Conservation (phyloP, 2,113 vertebrate genomes). For the Paedocypris sp. region DNA sequence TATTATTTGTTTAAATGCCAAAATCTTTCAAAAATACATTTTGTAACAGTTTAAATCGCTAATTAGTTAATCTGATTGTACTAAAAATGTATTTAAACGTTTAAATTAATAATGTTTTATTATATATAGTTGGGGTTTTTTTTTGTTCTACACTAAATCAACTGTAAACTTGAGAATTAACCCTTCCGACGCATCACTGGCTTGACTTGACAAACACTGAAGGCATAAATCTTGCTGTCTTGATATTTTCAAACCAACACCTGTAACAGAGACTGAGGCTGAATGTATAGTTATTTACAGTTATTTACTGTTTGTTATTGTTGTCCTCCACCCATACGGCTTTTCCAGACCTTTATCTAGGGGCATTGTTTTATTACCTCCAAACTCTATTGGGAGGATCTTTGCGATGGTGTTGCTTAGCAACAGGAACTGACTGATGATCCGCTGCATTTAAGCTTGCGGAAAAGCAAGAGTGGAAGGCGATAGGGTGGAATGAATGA, state of each 20-base stretch:
- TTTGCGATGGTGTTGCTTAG: slow-evolving; percentile 63
- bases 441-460: slow-evolving; percentile 49
- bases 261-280: slow-evolving; percentile 17
- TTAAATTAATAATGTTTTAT: too few relatives aligned
- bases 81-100: too few relatives aligned
- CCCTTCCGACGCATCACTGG: too few relatives aligned
- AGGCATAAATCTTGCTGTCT: slow-evolving; percentile 7
- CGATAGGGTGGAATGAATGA: neutral
- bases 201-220: too few relatives aligned
- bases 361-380: slow-evolving; percentile 72
- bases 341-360: slow-evolving; percentile 59
- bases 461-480: slow-evolving; percentile 4
- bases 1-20: too few relatives aligned
- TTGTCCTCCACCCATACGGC: slow-evolving; percentile 19
- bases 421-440: slow-evolving; percentile 61
- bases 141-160: too few relatives aligned
- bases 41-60: too few relatives aligned
- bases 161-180: too few relatives aligned
- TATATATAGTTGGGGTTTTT: too few relatives aligned
- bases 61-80: too few relatives aligned
- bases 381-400: slow-evolving; percentile 61
- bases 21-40: too few relatives aligned
- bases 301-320: slow-evolving; percentile 36
- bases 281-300: slow-evolving; percentile 19
- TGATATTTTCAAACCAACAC: slow-evolving; percentile 21